These are phyloP conservation scores for Lepus townsendii DNA, from an alignment of 2,797 vertebrate species.

Conservation along the genomic window DNA sequence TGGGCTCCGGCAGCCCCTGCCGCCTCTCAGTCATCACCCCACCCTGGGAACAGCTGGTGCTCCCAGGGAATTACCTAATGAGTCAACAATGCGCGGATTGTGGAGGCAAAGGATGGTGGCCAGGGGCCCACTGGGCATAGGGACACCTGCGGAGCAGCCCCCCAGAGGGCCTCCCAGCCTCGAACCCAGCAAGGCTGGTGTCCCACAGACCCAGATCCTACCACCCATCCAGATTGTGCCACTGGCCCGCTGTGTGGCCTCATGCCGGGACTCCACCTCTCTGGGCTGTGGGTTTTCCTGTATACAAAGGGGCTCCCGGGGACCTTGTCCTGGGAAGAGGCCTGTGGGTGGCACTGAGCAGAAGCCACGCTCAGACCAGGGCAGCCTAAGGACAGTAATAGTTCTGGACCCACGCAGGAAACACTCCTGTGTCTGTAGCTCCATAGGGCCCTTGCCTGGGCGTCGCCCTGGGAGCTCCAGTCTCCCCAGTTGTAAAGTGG, in stretches of 20 bases:
- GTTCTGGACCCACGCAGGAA: neutral
- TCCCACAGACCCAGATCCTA: neutral
- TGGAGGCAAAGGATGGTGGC: slow-evolving; percentile 88
- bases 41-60: slow-evolving; percentile 96
- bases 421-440: neutral
- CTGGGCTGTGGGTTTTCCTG: neutral
- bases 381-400: neutral
- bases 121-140: slow-evolving; percentile 84
- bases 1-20: slow-evolving; percentile 81
- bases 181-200: neutral
- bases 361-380: accelerated
- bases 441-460: neutral
- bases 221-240: neutral
- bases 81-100: slow-evolving; percentile 91
- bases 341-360: accelerated
- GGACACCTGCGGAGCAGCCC: slow-evolving; percentile 57
- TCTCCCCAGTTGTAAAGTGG: slow-evolving; percentile 36
- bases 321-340: neutral
- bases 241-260: neutral
- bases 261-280: neutral
- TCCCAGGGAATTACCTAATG: slow-evolving; percentile 93
- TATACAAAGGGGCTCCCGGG: accelerated
- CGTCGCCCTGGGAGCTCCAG: neutral
- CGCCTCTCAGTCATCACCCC: slow-evolving; percentile 93
- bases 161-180: neutral